phyloP scores from a whole-genome alignment of 2,113 vertebrate species.

The Scatophagus argus region DNA sequence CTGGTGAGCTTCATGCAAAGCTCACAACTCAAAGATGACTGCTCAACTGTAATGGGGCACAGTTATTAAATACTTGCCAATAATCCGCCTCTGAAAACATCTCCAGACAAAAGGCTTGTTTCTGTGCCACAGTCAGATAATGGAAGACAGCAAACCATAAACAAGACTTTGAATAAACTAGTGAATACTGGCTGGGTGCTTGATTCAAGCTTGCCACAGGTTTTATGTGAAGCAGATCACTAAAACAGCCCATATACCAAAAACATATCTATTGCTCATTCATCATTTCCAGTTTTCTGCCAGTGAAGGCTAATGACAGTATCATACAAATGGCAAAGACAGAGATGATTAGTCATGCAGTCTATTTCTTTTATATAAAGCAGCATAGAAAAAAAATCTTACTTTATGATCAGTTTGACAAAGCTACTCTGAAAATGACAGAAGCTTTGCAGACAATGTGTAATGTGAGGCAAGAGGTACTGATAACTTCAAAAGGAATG shows the following conservation, averaged over 20 bases:
- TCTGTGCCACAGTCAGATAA: constrained; percentile 42
- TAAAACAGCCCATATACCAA: constrained; percentile 5
- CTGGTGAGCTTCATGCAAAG: constrained; percentile 25
- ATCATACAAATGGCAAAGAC: constrained; percentile 12
- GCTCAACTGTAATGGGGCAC: constrained; percentile 43
- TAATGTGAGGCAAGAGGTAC: background rate
- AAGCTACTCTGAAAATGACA: background rate
- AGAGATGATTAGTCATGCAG: constrained; percentile 3
- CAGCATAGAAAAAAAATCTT: constrained; percentile 5
- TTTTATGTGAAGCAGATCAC: constrained; percentile 25
- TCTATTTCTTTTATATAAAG: background rate
- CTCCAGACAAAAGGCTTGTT: constrained; percentile 55
- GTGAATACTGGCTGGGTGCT: constrained; percentile 25
- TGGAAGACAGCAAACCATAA: constrained; percentile 41
- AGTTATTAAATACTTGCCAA: constrained; percentile 52
- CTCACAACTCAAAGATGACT: constrained; percentile 36
- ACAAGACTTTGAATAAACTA: constrained; percentile 42
- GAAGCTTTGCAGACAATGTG: background rate
- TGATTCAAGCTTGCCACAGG: constrained; percentile 28
- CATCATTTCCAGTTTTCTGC: constrained; percentile 14
- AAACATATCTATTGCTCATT: constrained; percentile 21
- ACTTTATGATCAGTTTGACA: background rate
- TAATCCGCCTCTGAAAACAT: constrained; percentile 58
- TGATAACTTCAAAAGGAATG: constrained; percentile 7
- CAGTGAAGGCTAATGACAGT: constrained; percentile 1